Base-by-base conservation (phyloP, 1,140 invertebrate genomes). In the Zaprionus kolodkinae region DNA sequence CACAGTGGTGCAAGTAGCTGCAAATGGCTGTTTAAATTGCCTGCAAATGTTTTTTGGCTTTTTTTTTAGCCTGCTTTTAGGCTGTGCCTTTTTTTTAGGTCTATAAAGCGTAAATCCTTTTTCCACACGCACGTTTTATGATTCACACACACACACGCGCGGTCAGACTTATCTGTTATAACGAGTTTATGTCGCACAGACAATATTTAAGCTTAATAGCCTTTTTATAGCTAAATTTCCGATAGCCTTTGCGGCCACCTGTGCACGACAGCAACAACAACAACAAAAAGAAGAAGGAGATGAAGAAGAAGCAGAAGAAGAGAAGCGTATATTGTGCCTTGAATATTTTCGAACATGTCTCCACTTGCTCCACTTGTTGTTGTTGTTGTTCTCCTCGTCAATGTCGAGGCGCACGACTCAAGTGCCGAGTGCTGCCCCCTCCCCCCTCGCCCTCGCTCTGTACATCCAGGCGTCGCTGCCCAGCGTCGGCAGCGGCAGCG, bases 321-420 rank as follows among this genome's bases (percentile, higher is more conserved):
- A 27, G 40, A 38, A 56, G 54, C 36, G 15, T 25, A 57, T 68
- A 40, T 25, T 38, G 62, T 70, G 74, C 68, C 66, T 81, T 72
- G 38, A 85, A 75, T 48, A 66, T 76, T 71, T 71, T 75, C 43
- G 54, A 52, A 70, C 15, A 55, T 21, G 35, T 21, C 59, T 6
- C 45, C 35, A 65, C 50, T 55, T 43, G 60, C 68, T 71, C 43
- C 43, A 59, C 59, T 68, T 81, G 60, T 72, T 70, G 63, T 81
- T 73, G 63, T 72, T 78, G 71, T 64, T 38, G 17, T 43, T 66
- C 78, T 87, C 80, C 80, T 83, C 76, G 66, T 71, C 76, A 82
- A 83, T 87, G 80, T 80, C 74, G 83, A 64, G 52, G 65, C 64
- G 69, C 63, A 50, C 68, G 75, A 73, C 40, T 75, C 52, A 70